Percentiles rank a stretch among this genome's conserved stretches.
Conservation (phyloP, 1,140 invertebrate genomes). For the Pararge aegeria region DNA sequence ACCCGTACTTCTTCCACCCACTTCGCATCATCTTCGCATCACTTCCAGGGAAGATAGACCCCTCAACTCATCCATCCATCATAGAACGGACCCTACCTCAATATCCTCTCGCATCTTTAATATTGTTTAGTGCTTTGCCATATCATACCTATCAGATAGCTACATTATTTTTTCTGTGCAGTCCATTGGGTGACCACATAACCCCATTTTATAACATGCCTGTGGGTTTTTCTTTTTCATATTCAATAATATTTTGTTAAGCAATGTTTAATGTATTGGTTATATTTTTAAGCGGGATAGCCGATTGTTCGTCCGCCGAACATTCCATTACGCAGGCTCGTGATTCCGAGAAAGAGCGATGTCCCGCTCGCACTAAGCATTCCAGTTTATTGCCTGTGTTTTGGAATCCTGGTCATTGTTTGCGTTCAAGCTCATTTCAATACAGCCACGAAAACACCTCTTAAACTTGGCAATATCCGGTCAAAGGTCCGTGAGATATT, state of each 20-base stretch:
- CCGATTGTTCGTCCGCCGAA: slow-evolving; percentile 46
- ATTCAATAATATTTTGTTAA: slow-evolving; percentile 8
- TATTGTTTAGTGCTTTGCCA: too few species aligned
- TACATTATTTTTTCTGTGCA: too few species aligned
- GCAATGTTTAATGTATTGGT: slow-evolving; percentile 20
- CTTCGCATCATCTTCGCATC: too few species aligned
- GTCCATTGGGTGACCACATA: too few species aligned
- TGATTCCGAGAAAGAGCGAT: slow-evolving; percentile 68
- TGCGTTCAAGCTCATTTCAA: slow-evolving; percentile 66
- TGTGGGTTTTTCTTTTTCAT: too few species aligned
- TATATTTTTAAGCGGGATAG: slow-evolving; percentile 40
- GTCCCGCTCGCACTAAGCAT: slow-evolving; percentile 67
- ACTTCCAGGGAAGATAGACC: too few species aligned
- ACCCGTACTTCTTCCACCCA: too few species aligned
- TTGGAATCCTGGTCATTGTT: slow-evolving; percentile 74
- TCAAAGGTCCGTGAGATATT: slow-evolving; percentile 41
- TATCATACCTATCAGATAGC: too few species aligned
- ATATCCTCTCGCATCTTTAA: too few species aligned
- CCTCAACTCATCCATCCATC: too few species aligned
- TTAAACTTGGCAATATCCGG: slow-evolving; percentile 50
- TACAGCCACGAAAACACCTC: slow-evolving; percentile 57
- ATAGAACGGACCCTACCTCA: too few species aligned
- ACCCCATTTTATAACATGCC: too few species aligned
- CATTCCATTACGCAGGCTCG: slow-evolving; percentile 67
- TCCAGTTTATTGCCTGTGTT: slow-evolving; percentile 67